Conservation (phyloP, 2,888 invertebrate species). For the Diadegma fenestrale region DNA sequence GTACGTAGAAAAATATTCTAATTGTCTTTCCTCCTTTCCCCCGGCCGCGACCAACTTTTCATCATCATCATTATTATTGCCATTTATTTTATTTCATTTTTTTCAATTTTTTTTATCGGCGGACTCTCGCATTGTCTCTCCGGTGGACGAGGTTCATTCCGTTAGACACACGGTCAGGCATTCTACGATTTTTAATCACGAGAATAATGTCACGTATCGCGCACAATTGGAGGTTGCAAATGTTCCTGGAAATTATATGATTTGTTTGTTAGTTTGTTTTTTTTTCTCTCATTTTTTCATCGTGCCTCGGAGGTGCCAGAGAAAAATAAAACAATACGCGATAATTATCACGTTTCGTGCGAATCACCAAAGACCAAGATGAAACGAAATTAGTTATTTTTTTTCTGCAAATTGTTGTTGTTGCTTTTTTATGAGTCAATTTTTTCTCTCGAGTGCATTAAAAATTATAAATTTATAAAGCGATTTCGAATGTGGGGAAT, state of each 20-base stretch:
- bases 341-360: slow-evolving; percentile 4
- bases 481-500: neutral
- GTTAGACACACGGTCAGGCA: slow-evolving; percentile 64
- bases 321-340: slow-evolving; percentile 7
- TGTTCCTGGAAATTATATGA: slow-evolving; percentile 27
- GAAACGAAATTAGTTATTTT: neutral
- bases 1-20: slow-evolving; percentile 80
- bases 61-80: too few relatives aligned
- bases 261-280: neutral
- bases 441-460: neutral
- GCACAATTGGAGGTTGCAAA: neutral
- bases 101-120: slow-evolving; percentile 24
- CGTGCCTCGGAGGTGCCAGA: slow-evolving; percentile 4
- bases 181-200: slow-evolving; percentile 63
- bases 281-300: neutral
- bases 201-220: slow-evolving; percentile 3
- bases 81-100: neutral
- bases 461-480: neutral
- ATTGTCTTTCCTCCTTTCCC: slow-evolving; percentile 73
- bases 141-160: slow-evolving; percentile 52
- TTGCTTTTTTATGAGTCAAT: neutral
- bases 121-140: slow-evolving; percentile 11
- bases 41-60: slow-evolving; percentile 51
- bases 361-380: neutral
- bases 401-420: neutral